Evolutionary conservation across 2,797 vertebrate genomes (phyloP).

Genomic region (Choloepus didactylus): DNA sequence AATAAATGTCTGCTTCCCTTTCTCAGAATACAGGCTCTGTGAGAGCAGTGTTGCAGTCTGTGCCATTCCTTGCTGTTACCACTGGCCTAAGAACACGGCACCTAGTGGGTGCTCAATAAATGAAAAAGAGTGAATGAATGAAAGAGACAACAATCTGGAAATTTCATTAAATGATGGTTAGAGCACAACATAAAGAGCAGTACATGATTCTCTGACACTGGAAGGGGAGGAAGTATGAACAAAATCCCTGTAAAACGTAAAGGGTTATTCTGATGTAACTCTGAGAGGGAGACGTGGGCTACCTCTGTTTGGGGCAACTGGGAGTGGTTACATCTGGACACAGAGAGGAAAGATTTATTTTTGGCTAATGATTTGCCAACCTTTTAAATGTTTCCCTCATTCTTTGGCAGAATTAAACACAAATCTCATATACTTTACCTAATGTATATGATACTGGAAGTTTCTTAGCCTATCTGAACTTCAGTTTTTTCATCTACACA

Average conservation of each 20-base stretch:
- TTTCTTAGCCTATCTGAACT: not conserved
- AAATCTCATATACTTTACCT: not conserved
- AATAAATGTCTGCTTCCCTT: not conserved
- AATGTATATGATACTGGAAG: not conserved
- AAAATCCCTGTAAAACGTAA: not conserved
- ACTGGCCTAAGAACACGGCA: not conserved
- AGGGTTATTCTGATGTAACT: not conserved
- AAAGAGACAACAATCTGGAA: not conserved
- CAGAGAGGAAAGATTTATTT: not conserved
- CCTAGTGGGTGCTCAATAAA: not conserved
- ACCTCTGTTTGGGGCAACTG: not conserved
- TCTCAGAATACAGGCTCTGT: not conserved
- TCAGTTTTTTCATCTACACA: not conserved
- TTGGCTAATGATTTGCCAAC: not conserved
- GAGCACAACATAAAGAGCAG: not conserved
- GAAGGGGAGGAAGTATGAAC: not conserved
- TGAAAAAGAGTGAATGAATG: not conserved
- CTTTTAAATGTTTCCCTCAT: not conserved
- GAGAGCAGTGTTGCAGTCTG: not conserved
- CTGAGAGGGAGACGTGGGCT: too few species aligned
- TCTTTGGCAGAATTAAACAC: not conserved
- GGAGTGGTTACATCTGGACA: not conserved
- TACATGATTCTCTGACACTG: not conserved
- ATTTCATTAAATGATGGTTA: not conserved
- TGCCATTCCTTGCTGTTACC: not conserved